Evolutionary conservation across 2,888 invertebrate genomes (phyloP), one percentile per base, ranked within the genome.

Genomic region (Sphinx pinastri): DNA sequence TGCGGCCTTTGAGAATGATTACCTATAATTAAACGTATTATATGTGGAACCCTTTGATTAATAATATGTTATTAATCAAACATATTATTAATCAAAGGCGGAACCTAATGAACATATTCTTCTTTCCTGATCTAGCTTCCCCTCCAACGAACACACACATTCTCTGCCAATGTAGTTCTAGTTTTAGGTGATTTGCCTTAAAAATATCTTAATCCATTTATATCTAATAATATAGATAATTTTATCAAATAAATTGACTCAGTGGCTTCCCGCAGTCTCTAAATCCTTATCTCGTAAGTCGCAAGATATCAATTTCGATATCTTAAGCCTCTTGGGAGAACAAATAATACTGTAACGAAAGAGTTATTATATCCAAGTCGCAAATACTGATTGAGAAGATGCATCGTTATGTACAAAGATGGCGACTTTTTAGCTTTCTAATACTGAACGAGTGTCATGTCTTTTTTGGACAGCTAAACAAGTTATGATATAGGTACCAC

Each of bases 121-220:
- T 38, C 8, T 38, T 38, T 38, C 38, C 8, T 5, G 4, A 38
- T 38, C 8, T 38, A 1, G 38, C 38, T 38, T 38, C 0, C 38
- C 8, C 6, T 1, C 8, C 38, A 38, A 38, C 38, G 38, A 3
- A 4, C 38, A 38, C 6, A 38, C 1, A 38, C 38, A 38, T 38
- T 38, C 6, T 8, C 38, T 38, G 38, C 38, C 38, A 38, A 38
- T 38, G 38, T 38, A 0, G 38, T 7, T 8, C 38, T 8, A 38
- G 1, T 0, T 7, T 38, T 4, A 38, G 38, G 38, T 38, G 38
- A 38, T 38, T 5, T 38, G 8, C 25, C 38, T 38, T 7, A 38
- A 66, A 81, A 79, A 16, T 79, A 79, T 76, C 77, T 79, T 75
- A 77, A 77, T n/a, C 78, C 79, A 51, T 68, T 49, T 38, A 38